Base-by-base conservation (phyloP, 2,113 vertebrate species). In the Marmota monax region DNA sequence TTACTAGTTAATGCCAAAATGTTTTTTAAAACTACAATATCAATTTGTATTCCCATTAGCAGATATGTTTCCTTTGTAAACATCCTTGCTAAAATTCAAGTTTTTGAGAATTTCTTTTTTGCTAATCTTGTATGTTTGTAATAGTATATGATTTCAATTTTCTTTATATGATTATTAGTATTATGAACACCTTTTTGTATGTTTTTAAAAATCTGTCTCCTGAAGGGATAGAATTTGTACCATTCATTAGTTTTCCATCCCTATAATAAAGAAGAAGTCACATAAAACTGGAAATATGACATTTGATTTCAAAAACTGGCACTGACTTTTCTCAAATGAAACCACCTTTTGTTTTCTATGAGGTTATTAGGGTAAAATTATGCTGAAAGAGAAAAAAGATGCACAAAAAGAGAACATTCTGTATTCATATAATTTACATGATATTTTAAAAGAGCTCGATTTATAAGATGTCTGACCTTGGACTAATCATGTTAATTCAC, bases 271-370 rank as follows among this genome's bases (percentile, higher is more conserved):
- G 37, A 39, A 89, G 82, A 39, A 67, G 14, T 25, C 37, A 16
- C 29, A 27, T 29, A 51, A 73, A 79, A 29, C n/a, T 76, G 42
- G 16, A 86, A 80, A 90, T 73, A 56, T 58, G 12, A 79, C 63
- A 90, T 82, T 89, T 82, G 14, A 4, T 88, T 96, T 92, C 42
- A 85, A 51, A 82, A 86, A 6, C 48, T 76, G 27, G 25, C 48
- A 76, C 10, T 84, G 39, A 82, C 51, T 90, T 92, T 86, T 92
- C 69, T 61, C 32, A 93, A 69, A 63, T 83, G 37, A 14, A 85
- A 76, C 16, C 34, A 69, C 22, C 20, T 82, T 82, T 80, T 93
- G 45, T 61, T 95, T 74, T 65, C 67, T 53, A 42, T 80, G 67
- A 79, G 16, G 16, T 61, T 76, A 42, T 63, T 10, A 58, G 48